Evolutionary conservation across 35 echinoderm and acorn worm genomes (phyloP), one percentile per base, ranked within the genome.

Genomic region (Ptychodera flava): DNA sequence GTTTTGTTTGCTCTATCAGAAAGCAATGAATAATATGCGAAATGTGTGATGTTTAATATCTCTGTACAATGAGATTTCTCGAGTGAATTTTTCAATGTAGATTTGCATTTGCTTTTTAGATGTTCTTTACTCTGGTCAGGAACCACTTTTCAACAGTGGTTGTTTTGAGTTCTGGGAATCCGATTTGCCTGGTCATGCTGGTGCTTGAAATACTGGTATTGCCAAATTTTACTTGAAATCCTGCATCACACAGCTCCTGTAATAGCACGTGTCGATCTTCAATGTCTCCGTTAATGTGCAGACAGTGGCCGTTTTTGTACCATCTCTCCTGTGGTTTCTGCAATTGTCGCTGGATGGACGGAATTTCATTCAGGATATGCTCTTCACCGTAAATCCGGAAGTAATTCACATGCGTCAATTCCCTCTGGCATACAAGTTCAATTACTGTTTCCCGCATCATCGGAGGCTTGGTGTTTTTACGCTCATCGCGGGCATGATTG

Each of bases 401-500:
- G 22, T 64, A 64, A 6, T 12, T 64, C 6, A 64, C 45, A 12
- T 22, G 6, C 45, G 22, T 64, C 6, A 22, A 64, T 64, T 64
- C 45, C 45, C 22, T 64, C 45, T 64, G 6, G 45, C 45, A 64
- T 22, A 12, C 45, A 6, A 64, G 6, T 64, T 64, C 45, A 64
- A 64, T 64, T 12, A 64, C 6, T 64, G 45, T 64, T 22, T 64
- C 6, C 22, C 22, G 6, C 45, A 12, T 64, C 45, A 64, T 22
- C 22, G 45, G 45, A 12, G 45, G 45, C 22, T 64, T 64, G n/a
- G n/a, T n/a, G n/a, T n/a, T n/a, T n/a, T n/a, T n/a, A n/a, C n/a
- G n/a, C n/a, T n/a, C n/a, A n/a, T n/a, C n/a, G n/a, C 33, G 76
- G 15, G 28, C 14, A 31, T 31, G 15, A 32, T 97, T 92, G 0